phyloP scores from a whole-genome alignment of 2,888 invertebrate genomes.

The Pristionchus japonicus region DNA sequence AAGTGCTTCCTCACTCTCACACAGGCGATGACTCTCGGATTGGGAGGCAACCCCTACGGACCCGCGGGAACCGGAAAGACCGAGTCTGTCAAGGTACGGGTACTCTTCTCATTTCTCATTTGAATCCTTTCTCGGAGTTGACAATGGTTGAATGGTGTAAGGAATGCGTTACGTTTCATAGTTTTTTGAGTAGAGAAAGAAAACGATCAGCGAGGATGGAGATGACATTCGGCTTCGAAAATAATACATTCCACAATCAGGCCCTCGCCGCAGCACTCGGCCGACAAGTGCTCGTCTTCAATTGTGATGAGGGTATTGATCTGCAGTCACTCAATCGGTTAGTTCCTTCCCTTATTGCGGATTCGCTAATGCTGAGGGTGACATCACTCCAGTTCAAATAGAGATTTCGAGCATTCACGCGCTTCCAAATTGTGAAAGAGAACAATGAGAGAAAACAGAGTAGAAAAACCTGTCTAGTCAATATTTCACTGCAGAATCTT shows the following conservation, averaged over 20 bases:
- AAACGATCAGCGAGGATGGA: not conserved
- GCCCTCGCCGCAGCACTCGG: constrained; percentile 52
- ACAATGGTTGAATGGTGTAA: too few species aligned
- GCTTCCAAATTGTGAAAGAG: too few species aligned
- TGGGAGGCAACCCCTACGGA: constrained; percentile 98
- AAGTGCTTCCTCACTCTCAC: constrained; percentile 97
- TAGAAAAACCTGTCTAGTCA: too few species aligned
- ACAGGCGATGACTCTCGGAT: constrained; percentile 93
- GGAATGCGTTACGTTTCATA: not conserved
- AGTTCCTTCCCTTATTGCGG: not conserved
- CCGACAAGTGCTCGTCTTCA: constrained; percentile 84
- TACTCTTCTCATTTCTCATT: too few species aligned
- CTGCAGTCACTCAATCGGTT: constrained; percentile 86
- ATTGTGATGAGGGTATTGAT: constrained; percentile 98
- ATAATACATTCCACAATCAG: not conserved
- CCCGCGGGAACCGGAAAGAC: constrained; percentile 99
- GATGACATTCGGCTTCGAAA: not conserved
- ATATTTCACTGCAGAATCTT: constrained; percentile 81
- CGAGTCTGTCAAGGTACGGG: constrained; percentile 94
- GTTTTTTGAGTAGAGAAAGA: not conserved
- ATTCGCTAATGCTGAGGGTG: too few species aligned
- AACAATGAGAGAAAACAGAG: too few species aligned
- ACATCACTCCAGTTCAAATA: too few species aligned
- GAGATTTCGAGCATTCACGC: too few species aligned
- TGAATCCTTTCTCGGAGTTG: too few species aligned